Evolutionary conservation across 2,888 invertebrate species (phyloP).

Genomic region (Eupithecia insigniata): DNA sequence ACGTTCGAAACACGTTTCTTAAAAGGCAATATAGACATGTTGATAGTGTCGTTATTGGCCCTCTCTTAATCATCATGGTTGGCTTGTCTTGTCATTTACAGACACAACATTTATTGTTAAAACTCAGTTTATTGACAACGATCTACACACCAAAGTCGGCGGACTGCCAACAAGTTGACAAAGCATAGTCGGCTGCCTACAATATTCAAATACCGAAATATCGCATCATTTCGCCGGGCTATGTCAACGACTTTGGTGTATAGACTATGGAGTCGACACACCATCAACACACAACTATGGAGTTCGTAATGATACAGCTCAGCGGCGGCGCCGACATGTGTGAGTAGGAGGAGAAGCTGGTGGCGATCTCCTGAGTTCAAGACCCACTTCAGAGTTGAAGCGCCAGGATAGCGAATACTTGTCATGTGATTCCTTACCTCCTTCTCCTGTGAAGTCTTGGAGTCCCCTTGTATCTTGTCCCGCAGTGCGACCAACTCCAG

Average conservation of each 20-base stretch:
- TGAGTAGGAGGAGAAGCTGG: not conserved
- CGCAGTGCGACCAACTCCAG: conserved; percentile 88
- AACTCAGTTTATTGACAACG: not conserved
- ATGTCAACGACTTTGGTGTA: not conserved
- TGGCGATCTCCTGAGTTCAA: not conserved
- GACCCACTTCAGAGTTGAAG: not conserved
- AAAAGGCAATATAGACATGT: not conserved
- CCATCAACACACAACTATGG: no score
- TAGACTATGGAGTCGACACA: not conserved
- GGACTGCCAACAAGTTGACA: not conserved
- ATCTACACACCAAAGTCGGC: not conserved
- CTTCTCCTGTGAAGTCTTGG: conserved; percentile 73
- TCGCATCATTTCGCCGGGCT: not conserved
- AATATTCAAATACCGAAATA: not conserved
- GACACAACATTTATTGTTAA: not conserved
- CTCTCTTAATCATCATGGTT: not conserved
- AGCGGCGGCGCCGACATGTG: not conserved
- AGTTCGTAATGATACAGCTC: not conserved
- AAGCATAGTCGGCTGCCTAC: not conserved
- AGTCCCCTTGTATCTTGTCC: conserved; percentile 88
- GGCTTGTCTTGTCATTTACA: not conserved
- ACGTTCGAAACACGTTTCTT: not conserved
- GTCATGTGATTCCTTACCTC: conserved; percentile 79
- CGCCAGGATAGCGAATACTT: not conserved
- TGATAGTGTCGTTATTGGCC: not conserved